Percentiles rank a stretch among this genome's conserved stretches.
phyloP scores from a whole-genome alignment of 2,888 invertebrate genomes.

The Tridacna gigas region DNA sequence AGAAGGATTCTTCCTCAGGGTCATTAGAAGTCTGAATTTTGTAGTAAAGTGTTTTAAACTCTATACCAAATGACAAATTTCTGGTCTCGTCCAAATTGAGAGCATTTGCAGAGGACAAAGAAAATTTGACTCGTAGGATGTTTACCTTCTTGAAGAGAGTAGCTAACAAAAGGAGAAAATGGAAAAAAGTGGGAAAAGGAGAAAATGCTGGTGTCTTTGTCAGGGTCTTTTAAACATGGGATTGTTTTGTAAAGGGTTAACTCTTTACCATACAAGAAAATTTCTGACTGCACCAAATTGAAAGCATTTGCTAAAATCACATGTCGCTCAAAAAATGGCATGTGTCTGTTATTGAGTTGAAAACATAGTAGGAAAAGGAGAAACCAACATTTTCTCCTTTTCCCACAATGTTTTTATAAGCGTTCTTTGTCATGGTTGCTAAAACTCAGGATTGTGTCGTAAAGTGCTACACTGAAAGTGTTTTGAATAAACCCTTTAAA shows the following conservation, averaged over 20 bases:
- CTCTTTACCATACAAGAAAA: not conserved
- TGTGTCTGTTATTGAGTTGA: not conserved
- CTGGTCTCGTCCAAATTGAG: no score
- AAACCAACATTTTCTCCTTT: not conserved
- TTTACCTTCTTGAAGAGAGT: no score
- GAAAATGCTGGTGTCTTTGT: no score
- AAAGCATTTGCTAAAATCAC: not conserved
- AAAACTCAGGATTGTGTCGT: not conserved
- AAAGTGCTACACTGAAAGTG: no score
- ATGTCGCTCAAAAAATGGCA: not conserved
- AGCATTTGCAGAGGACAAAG: no score
- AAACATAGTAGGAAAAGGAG: not conserved
- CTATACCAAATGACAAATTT: no score
- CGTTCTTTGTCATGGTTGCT: not conserved
- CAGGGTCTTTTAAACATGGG: not conserved
- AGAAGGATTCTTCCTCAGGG: no score
- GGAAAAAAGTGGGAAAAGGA: no score
- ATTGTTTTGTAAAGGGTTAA: not conserved
- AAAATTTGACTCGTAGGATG: no score
- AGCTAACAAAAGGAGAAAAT: no score
- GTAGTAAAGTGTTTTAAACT: not conserved
- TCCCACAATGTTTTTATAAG: not conserved
- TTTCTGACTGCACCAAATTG: not conserved
- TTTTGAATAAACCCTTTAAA: no score
- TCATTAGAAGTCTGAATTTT: not conserved